Evolutionary conservation across 2,113 vertebrate genomes (phyloP), one percentile per base, ranked within the genome.

Genomic region (Cephalopterus ornatus): DNA sequence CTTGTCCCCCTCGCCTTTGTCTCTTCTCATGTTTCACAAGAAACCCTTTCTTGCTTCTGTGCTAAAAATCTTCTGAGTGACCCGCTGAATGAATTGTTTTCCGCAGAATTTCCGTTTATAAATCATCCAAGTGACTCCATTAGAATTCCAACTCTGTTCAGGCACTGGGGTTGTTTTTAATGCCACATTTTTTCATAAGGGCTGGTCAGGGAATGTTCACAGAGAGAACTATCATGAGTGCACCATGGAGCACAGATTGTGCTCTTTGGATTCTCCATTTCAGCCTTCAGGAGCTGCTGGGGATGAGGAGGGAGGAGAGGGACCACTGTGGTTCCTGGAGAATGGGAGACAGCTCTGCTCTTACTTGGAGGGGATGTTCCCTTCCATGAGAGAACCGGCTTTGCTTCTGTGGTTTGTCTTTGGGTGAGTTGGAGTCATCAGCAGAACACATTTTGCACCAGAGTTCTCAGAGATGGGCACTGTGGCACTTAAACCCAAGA

Each of bases 1-100:
- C 80, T 68, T 70, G 41, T 89, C 58, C 80, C 50, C 53, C 46
- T 91, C 75, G 61, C 85, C 68, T 96, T 83, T 96, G 74, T 80
- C 82, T 85, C 68, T 76, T 90, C 92, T 85, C 17, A 9, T 61
- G 55, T 86, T 93, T 81, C 84, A 44, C 75, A 74, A 89, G 90
- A 86, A 92, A 11, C 44, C 5, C 21, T 27, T 42, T 62, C 79
- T 88, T 32, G 74, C 74, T 63, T 41, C 66, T 81, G 24, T 35
- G 42, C 59, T 92, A 8, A 59, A 74, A 77, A 24, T 63, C 79
- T 81, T 83, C 68, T 11, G 14, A 75, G 89, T 61, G 93, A 50
- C 88, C 81, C 7, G 13, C 94, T 77, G 62, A 84, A 37, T 42
- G 35, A 24, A 52, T 75, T 68, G 77, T 89, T 97, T 76, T 91